Evolutionary conservation across 2,888 invertebrate genomes (phyloP).

Genomic region (Disparrhopalites patrizii): DNA sequence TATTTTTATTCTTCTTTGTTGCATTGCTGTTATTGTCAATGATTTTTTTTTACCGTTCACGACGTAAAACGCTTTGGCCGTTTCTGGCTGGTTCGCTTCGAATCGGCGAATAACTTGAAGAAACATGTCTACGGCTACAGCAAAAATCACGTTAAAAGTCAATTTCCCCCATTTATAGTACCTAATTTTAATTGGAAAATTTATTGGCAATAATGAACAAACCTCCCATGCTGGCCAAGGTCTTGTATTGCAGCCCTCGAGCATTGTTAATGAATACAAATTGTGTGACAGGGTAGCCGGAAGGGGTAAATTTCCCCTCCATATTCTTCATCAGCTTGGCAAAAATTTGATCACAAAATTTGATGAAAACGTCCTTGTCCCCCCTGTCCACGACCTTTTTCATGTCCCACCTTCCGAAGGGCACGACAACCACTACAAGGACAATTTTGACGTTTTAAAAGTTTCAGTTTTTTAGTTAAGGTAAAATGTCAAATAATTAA

Average conservation of each 20-base stretch:
- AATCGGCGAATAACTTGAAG: neutral
- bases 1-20: no score
- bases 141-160: no score
- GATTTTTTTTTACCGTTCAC: slow-evolving; percentile 15
- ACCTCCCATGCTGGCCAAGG: neutral
- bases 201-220: no score
- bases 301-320: neutral
- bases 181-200: no score
- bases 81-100: slow-evolving; percentile 9
- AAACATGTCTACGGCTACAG: slow-evolving; percentile 9
- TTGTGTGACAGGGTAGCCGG: neutral
- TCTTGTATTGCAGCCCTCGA: neutral
- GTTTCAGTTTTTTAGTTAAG: neutral
- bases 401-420: neutral
- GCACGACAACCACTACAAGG: neutral
- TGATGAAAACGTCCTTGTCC: neutral
- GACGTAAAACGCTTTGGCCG: neutral
- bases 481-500: neutral
- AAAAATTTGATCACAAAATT: neutral
- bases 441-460: no score
- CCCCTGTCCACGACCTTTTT: neutral
- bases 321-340: neutral
- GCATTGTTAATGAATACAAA: neutral
- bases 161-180: no score
- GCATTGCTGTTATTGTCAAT: no score